Evolutionary conservation across 2,888 invertebrate species (phyloP).

Genomic region (Thalpophila matura): DNA sequence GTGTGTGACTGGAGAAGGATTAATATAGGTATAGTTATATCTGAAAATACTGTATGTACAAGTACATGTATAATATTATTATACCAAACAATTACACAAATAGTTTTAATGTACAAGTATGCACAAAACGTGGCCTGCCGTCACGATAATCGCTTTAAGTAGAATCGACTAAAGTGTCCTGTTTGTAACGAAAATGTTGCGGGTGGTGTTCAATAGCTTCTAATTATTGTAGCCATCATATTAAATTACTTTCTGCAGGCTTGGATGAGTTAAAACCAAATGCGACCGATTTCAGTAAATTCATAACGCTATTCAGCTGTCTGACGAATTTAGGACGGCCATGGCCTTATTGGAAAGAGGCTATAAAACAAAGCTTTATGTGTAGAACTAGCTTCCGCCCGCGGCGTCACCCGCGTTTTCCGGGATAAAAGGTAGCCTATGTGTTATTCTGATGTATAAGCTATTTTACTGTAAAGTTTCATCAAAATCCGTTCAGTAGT

Average conservation of each 20-base stretch:
- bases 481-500: too few relatives aligned
- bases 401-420: too few relatives aligned
- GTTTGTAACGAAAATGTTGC: constrained; percentile 14
- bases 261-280: background rate
- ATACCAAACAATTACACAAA: constrained; percentile 36
- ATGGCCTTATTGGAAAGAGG: background rate
- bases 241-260: background rate
- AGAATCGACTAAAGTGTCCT: constrained; percentile 30
- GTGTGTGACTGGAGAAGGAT: background rate
- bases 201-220: constrained; percentile 15
- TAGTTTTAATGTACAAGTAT: constrained; percentile 49
- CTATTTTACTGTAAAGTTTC: too few relatives aligned
- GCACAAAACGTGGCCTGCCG: constrained; percentile 37
- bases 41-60: constrained; percentile 4
- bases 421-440: too few relatives aligned
- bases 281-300: background rate
- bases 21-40: constrained; percentile 2
- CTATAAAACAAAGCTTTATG: background rate
- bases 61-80: too few relatives aligned
- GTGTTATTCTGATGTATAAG: too few relatives aligned
- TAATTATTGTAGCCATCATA: background rate
- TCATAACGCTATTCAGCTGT: too few relatives aligned
- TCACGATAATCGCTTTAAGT: constrained; percentile 49
- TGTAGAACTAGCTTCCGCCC: too few relatives aligned
- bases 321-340: background rate